These are phyloP conservation scores for Cephus sareptanus DNA, from an alignment of 2,888 invertebrate genomes.

Conservation along the genomic window DNA sequence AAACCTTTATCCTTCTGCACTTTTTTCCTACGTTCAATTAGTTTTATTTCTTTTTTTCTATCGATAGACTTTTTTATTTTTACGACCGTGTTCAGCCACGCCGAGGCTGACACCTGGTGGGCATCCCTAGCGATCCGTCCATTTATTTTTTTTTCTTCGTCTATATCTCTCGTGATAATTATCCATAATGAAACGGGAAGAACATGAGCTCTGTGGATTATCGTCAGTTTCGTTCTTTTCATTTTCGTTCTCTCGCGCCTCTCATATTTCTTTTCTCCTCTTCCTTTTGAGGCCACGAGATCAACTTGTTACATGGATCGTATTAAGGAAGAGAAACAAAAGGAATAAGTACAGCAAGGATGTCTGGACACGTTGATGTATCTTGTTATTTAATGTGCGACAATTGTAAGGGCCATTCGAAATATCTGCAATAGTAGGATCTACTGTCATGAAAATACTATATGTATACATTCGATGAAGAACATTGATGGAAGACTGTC, in stretches of 20 bases:
- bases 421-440: not conserved
- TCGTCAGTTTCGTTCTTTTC: not conserved
- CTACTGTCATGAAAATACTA: not conserved
- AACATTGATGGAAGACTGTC: not conserved
- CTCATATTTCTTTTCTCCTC: not conserved
- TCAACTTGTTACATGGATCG: not conserved
- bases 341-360: not conserved
- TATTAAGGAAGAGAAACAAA: not conserved
- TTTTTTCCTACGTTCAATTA: not conserved
- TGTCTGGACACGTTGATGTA: not conserved
- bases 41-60: conserved; percentile 13
- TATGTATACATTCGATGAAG: not conserved
- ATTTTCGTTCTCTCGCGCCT: not conserved
- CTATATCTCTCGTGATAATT: not conserved
- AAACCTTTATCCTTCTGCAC: not conserved
- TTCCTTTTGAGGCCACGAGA: not conserved
- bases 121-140: not conserved
- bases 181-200: not conserved
- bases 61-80: conserved; percentile 16
- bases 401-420: not conserved
- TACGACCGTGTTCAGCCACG: not conserved
- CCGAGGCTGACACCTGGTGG: not conserved
- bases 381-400: not conserved
- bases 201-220: not conserved
- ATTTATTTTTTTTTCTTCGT: not conserved